Conservation (phyloP, 2,797 vertebrate species). For the Odontamblyopus rebecca region DNA sequence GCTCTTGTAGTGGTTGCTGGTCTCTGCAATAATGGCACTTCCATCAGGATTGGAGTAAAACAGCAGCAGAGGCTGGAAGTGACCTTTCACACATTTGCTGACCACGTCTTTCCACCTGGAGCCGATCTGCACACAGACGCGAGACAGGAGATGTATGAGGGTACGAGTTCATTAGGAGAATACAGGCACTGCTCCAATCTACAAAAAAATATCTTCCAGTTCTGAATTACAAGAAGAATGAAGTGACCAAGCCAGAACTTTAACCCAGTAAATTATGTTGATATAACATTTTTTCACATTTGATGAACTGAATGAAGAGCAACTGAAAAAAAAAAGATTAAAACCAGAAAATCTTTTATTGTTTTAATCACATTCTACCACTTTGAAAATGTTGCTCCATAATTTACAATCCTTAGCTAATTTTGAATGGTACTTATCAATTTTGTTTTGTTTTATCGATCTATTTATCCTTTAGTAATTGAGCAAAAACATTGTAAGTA, state of each 20-base stretch:
- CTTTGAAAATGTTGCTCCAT: background rate
- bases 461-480: background rate
- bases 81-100: constrained; percentile 91
- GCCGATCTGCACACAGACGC: constrained; percentile 79
- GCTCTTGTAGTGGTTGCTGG: constrained; percentile 78
- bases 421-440: background rate
- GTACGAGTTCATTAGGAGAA: background rate
- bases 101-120: constrained; percentile 96
- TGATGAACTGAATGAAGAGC: too few relatives aligned
- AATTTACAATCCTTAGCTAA: background rate
- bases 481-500: background rate
- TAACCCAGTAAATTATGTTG: background rate
- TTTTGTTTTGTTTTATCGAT: background rate
- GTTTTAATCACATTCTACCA: too few relatives aligned
- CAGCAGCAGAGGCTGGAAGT: constrained; percentile 94
- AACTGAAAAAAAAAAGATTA: too few relatives aligned
- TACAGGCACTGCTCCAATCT: background rate
- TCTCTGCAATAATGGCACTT: constrained; percentile 84
- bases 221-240: background rate
- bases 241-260: background rate
- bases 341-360: too few relatives aligned
- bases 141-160: constrained; percentile 5
- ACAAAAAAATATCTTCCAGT: background rate
- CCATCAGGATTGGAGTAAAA: constrained; percentile 96
- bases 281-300: background rate